Base-by-base conservation (phyloP, 2,888 invertebrate genomes). In the Elegia similella region DNA sequence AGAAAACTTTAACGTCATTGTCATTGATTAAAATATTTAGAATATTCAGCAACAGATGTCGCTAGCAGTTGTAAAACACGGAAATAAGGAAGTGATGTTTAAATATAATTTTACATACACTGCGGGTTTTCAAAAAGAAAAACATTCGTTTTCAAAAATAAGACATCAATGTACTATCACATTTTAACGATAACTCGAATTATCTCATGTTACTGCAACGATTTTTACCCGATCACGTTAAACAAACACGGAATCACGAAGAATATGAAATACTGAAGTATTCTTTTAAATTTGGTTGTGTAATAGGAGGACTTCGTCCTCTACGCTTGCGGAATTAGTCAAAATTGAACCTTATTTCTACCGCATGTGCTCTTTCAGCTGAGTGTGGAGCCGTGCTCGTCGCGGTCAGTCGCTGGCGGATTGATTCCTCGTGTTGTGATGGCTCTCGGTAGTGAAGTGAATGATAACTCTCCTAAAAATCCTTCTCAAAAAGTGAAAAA, bases 391-490 rank as follows among this genome's bases (percentile, higher is more conserved):
- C 84, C 83, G 90, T 89, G 86, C 79, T 88, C 81, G 86, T 84
- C 85, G 88, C 89, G 88, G 88, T 82, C 80, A 84, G 84, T 86
- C 83, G 80, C 78, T 86, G 80, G 80, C 78, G 84, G 86, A 87
- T 86, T 88, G 85, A 85, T 87, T 86, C 82, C 83, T 88, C 87
- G 89, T 92, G 87, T 92, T 92, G 92, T 92, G 90, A 92, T 92
- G 92, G 92, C 92, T 88, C 91, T 92, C 79, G 92, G 90, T 83
- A 87, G 92, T 92, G 92, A 92, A 89, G 92, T 92, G 92, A 91
- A 86, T 87, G 90, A 91, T 80, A 89, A 86, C 82, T 82, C 84
- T 73, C 70, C 86, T 63, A 91, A 88, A 86, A 87, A 84, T 82
- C 72, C 82, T 68, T 70, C 86, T 56, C 84, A 86, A 71, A 92